Base-by-base conservation (phyloP, 2,797 vertebrate genomes). In the Coilia nasus region DNA sequence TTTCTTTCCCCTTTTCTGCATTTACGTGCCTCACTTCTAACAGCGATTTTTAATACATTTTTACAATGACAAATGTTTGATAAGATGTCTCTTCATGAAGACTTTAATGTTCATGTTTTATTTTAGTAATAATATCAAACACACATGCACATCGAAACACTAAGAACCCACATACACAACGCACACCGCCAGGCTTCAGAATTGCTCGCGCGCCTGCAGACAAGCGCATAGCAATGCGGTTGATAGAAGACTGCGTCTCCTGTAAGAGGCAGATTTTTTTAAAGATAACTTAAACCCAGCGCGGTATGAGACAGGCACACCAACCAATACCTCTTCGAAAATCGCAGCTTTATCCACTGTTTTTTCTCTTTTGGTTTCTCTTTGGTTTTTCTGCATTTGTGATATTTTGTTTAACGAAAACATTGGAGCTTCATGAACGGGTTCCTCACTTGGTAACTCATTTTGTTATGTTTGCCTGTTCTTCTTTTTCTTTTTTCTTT, bases 401-500 rank as follows among this genome's bases (percentile, higher is more conserved):
- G 71, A 35, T 78, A 78, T 78, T 78, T 78, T 78, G 35, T 78
- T 78, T 44, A 41, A 41, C 71, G 71, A 78, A 44, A 41, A 78
- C 31, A 78, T 78, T 78, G 71, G 71, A 78, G 71, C 71, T 44
- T 41, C 71, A 44, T 78, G 71, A 78, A 78, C 19, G 71, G 71
- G 31, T 78, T 44, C 31, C 35, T 21, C 31, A 78, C 71, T 78
- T 44, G 71, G 35, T 41, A 78, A 78, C 71, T 78, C 71, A 78
- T 59, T 60, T 81, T 82, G 41, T 85, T 84, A 41, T 82, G 84
- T 67, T 82, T 85, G 41, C 25, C 19, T 47, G 17, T 81, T 84
- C 47, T 54, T 80, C n/a, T 84, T 78, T 35, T 75, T 83, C 71
- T 23, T 84, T n/a, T n/a, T n/a, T n/a, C n/a, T n/a, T 83, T 83